Base-by-base conservation (phyloP, 2,888 invertebrate genomes). In the Agonopterix subpropinquella region DNA sequence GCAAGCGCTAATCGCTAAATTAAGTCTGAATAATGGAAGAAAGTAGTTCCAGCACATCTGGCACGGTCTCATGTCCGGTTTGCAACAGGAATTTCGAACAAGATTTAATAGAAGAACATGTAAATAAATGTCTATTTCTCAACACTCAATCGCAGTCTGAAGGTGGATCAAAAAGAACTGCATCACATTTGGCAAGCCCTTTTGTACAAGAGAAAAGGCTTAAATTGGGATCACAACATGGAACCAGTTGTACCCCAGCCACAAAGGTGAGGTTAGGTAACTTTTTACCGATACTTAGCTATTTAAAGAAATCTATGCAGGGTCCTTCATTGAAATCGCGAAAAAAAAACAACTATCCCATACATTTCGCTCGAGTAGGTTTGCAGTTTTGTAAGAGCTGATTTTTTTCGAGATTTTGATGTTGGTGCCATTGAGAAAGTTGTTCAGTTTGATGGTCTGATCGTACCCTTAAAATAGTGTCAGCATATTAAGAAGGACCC, bases 91-190 rank as follows among this genome's bases (percentile, higher is more conserved):
- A 70, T 28, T 92, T 91, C 76, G 61, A 83, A 15, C 62, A 78
- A 45, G 59, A 70, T 11, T 61, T 82, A 36, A 92, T 94, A 50
- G 92, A 93, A 73, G 78, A 81, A 54, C 94, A 94, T 70, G 93
- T 90, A 0, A 91, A 92, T 65, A 92, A 89, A 71, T 94, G 94
- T 73, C 85, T 94, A 59, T 94, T 94, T 80, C 74, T 94, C 36
- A 92, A 92, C 57, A 65, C 75, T 36, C 51, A 57, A 41, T 48
- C 62, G 18, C 51, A 56, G 39, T 48, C 62, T 15, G 63, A 70
- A 51, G 61, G 49, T 43, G 62, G 51, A 47, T 49, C 49, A 10
- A 84, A 82, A 61, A 75, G 83, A 58, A 66, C 54, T 53, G 70
- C 60, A 51, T 64, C 66, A 39, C 64, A 73, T 48, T 60, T 73